Evolutionary conservation across 2,888 invertebrate species (phyloP).

Genomic region (Drosophila heteroneura): DNA sequence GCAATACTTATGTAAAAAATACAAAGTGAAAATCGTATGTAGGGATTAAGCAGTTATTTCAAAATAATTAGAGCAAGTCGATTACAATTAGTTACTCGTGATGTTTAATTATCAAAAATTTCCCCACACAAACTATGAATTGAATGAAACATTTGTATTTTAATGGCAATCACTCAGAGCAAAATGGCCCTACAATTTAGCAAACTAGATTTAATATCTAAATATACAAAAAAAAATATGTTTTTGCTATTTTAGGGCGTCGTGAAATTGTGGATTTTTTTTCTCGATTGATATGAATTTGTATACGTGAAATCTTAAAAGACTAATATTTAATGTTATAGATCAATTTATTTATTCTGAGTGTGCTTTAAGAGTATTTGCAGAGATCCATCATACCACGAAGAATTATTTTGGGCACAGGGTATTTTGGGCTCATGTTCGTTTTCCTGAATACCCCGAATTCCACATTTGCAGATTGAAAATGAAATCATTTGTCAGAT

Average conservation of each 20-base stretch:
- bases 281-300: not conserved
- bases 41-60: not conserved
- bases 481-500: constrained; percentile 74
- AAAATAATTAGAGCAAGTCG: not conserved
- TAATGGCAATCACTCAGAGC: not conserved
- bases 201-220: not conserved
- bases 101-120: not conserved
- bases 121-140: not conserved
- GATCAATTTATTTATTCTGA: not conserved
- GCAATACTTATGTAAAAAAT: too few relatives aligned
- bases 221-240: not conserved
- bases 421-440: constrained; percentile 13
- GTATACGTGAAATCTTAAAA: not conserved
- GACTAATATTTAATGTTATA: not conserved
- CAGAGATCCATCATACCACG: not conserved
- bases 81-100: not conserved
- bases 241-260: not conserved
- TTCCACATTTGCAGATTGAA: constrained; percentile 47
- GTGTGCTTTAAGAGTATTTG: not conserved
- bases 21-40: not conserved
- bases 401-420: not conserved
- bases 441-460: constrained; percentile 26
- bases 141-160: not conserved
- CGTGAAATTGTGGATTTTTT: not conserved
- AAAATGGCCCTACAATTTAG: accelerated